Evolutionary conservation across 23 tunicate species (phyloP), one percentile per base, ranked within the genome.

Genomic region (Halocynthia aurantium): DNA sequence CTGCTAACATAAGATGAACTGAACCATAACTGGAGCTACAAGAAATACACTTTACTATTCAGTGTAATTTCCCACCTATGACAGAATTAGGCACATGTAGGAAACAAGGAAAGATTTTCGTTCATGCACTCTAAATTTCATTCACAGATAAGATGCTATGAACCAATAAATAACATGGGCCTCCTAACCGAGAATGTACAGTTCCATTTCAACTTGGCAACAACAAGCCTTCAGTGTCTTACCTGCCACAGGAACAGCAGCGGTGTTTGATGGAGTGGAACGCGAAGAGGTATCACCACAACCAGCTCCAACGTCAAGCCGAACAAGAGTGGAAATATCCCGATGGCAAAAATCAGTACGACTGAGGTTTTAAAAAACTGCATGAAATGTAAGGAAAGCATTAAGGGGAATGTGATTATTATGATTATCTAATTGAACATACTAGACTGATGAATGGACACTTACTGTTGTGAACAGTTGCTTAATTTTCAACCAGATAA

Each of bases 251-350:
- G n/a, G 31, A 76, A 62, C 8, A 81, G 76, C 8, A 89, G 54
- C 11, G 96, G 96, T 20, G 96, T 84, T 67, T 89, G 86, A 18
- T 84, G 75, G 7, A 70, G 65, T 6, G 82, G 86, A 17, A 84
- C 86, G 52, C 91, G 76, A 12, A 89, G 52, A 6, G 96, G 96
- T 52, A 84, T 89, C 52, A 89, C 70, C 4, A 89, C 49, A 8
- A 80, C 89, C 10, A 84, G 50, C 53, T 89, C 89, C 51, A 89
- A 79, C 10, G 84, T 69, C 31, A 89, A 12, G 8, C 96, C 96
- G 7, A 89, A 50, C 75, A 84, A 51, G 17, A 89, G 79, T 6
- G 96, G 88, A 10, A 84, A n/a, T 18, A 80, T 17, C 7, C 75
- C 80, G 50, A 83, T 10, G 15, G 79, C 52, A 71, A 80, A 88